Base-by-base conservation (phyloP, 2,888 invertebrate genomes). In the Hypomecis punctinalis region DNA sequence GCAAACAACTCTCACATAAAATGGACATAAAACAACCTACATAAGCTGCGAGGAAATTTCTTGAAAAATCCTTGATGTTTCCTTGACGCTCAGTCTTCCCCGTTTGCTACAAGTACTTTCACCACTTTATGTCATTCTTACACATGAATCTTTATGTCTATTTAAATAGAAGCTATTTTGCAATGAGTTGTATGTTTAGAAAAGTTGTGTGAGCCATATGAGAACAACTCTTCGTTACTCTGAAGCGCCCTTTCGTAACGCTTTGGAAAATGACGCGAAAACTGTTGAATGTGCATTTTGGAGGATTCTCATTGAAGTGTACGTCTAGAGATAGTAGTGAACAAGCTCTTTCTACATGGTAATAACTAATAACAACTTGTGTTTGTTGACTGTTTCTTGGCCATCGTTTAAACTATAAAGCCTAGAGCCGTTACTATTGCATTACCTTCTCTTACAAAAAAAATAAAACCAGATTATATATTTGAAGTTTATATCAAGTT, bases 271-370 rank as follows among this genome's bases (percentile, higher is more conserved):
- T 79, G 77, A 76, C 70, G 76, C 72, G 76, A 69, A 72, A 80
- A 76, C 78, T 78, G 80, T 81, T 79, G 81, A 80, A 81, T 79
- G 80, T 74, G 76, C 81, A 76, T 78, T 81, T 77, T 63, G 70
- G 69, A 71, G 70, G 76, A 64, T 63, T 66, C 42, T 35, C 23
- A 23, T 40, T 3, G 23, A 23, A 23, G 1, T 23, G 3, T 23
- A 23, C 3, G 23, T 23, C 3, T 23, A 23, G 3, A 23, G 23
- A 23, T 23, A 23, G 23, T n/a, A n/a, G n/a, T n/a, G n/a, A n/a
- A n/a, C n/a, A n/a, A n/a, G n/a, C n/a, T n/a, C n/a, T n/a, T n/a
- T n/a, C n/a, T n/a, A n/a, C n/a, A n/a, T 23, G 23, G 23, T 23
- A 2, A 3, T 23, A 23, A 23, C 23, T 23, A 2, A 3, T 23